Evolutionary conservation across 1,140 invertebrate genomes (phyloP).

Genomic region (Aleiodes sp.): DNA sequence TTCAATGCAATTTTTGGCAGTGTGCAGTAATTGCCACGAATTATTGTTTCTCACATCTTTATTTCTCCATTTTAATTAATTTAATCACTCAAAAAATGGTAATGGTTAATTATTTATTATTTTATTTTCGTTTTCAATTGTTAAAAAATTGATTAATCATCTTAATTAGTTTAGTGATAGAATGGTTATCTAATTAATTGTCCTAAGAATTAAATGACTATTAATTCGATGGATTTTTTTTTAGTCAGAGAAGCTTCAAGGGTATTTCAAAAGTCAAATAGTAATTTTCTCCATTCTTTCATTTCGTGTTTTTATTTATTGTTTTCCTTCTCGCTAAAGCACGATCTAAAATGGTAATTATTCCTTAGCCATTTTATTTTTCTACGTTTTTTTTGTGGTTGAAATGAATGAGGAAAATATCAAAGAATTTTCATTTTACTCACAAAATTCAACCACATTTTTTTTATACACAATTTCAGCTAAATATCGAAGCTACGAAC

Average conservation of each 20-base stretch:
- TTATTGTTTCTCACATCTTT: neutral
- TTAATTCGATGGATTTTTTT: conserved; percentile 4
- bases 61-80: neutral
- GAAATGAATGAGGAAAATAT: neutral
- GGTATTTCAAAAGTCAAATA: neutral
- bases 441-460: neutral
- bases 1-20: neutral
- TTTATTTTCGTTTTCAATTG: neutral
- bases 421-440: neutral
- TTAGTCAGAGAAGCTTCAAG: neutral
- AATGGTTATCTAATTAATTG: neutral
- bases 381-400: neutral
- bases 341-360: conserved; percentile 12
- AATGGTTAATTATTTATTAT: neutral
- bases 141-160: conserved; percentile 1
- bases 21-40: neutral
- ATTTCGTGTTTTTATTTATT: neutral
- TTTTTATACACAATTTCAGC: conserved; percentile 3
- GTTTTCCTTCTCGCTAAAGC: neutral
- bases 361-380: neutral
- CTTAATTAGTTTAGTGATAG: neutral
- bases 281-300: neutral
- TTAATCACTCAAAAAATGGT: neutral
- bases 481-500: conserved; percentile 2
- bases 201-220: neutral